Evolutionary conservation across 2,113 vertebrate genomes (phyloP).

Genomic region (Zingel zingel): DNA sequence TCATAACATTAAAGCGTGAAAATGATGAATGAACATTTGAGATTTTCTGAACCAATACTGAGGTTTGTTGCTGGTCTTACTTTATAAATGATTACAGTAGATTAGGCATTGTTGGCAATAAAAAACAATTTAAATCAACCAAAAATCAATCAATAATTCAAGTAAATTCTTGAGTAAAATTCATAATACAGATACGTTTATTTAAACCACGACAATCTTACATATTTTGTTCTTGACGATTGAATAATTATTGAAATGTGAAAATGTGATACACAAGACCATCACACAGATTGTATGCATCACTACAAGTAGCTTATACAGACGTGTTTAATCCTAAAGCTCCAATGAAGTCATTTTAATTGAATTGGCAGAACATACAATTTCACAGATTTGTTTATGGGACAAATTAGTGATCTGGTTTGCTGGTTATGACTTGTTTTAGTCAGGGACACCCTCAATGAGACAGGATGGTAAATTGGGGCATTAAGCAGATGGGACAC

Average conservation of each 20-base stretch:
- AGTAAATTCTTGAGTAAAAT: not conserved
- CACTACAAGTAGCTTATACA: not conserved
- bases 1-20: not conserved
- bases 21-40: not conserved
- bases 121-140: too few species aligned
- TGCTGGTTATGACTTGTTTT: constrained; percentile 34
- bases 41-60: not conserved
- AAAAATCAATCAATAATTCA: too few species aligned
- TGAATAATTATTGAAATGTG: not conserved
- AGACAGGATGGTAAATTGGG: constrained; percentile 33
- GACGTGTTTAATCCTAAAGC: constrained; percentile 9
- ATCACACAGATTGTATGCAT: not conserved
- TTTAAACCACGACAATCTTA: not conserved
- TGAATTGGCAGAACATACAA: constrained; percentile 37
- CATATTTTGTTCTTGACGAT: not conserved
- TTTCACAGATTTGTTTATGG: constrained; percentile 52
- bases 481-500: constrained; percentile 42
- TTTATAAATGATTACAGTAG: not conserved
- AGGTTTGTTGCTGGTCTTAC: not conserved
- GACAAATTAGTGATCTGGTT: constrained; percentile 40
- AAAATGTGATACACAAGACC: not conserved
- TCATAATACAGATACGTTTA: not conserved
- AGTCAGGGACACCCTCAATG: not conserved
- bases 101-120: not conserved
- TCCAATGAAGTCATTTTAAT: not conserved